Base-by-base conservation (phyloP, 1,140 invertebrate species). In the Anagrus nilaparvatae region DNA sequence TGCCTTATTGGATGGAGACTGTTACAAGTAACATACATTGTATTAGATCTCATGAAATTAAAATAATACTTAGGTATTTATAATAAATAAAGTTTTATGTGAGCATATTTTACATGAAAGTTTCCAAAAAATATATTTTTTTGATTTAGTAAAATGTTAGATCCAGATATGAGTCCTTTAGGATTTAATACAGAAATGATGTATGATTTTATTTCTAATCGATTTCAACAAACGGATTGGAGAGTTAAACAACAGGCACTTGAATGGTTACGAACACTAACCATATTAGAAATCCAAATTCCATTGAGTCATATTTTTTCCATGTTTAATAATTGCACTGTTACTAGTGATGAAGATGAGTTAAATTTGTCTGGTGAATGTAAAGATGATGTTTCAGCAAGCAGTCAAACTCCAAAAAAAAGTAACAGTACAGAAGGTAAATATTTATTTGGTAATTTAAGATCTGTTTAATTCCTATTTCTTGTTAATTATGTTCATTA, bases 1-100 rank as follows among this genome's bases (percentile, higher is more conserved):
- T 98, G 87, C 94, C 95, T 0, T 83, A 92, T 58, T 99, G 95
- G 95, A 84, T 99, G 79, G 92, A 98, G 70, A 87, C 92, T 1
- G 91, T 99, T 49, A 87, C 90, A 20, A 87, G 89, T 52, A 91
- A 97, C 62, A 85, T 97, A 5, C 86, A 88, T 1, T 84, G 94
- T 61, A 84, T 93, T 57, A 93, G 97, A 56, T 69, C 96, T 14
- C 69, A 78, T 41, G 92, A 97, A 58, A 64, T 99, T 6, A 94
- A 95, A 70, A 84, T 93, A 31, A 80, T 94, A 8, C 70, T 98
- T 17, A 81, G 79, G 82, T 84, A 59, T 45, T 37, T 43, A 27
- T 41, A 25, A 36, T 37, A 20, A n/a, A 13, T 41, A 32, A 21
- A 38, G 31, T 43, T 27, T 43, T 43, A 5, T 27, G 29, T 19